Percentiles rank a stretch among this genome's conserved stretches.
phyloP scores from a whole-genome alignment of 2,797 vertebrate species.

The Simalia tracyae region DNA sequence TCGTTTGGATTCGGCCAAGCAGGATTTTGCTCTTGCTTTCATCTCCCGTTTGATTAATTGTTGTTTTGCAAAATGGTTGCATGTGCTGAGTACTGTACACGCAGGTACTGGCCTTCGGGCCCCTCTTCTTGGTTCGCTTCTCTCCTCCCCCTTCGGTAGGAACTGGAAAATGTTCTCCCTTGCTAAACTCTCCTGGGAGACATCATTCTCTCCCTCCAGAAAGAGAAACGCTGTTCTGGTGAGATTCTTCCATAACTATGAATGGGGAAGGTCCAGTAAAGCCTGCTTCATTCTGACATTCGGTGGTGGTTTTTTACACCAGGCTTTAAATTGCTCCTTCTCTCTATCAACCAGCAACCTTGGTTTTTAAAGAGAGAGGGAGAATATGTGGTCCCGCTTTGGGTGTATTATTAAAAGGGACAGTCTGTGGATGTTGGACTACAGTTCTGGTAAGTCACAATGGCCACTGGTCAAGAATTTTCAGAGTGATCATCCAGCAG shows the following conservation, averaged over 20 bases:
- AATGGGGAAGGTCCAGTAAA: not conserved
- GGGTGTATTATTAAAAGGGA: no score
- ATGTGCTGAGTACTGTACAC: not conserved
- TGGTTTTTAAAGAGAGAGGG: not conserved
- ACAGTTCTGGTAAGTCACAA: not conserved
- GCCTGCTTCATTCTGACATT: not conserved
- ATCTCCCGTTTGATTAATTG: not conserved
- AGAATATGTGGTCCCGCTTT: not conserved
- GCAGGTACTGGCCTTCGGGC: conserved; percentile 24
- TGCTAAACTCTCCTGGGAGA: not conserved
- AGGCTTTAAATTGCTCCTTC: not conserved
- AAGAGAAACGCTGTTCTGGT: not conserved
- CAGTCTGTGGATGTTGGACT: not conserved
- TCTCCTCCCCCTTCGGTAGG: not conserved
- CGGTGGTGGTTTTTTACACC: not conserved
- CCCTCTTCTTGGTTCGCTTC: not conserved
- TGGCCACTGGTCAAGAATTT: not conserved
- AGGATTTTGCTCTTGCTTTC: not conserved
- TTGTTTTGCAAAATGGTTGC: conserved; percentile 61
- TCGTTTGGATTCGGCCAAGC: not conserved
- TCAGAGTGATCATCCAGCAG: not conserved
- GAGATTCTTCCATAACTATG: not conserved
- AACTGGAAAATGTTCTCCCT: not conserved
- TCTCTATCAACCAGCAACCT: no score
- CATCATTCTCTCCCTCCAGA: not conserved